Evolutionary conservation across 1,140 invertebrate species (phyloP), one percentile per base, ranked within the genome.

Genomic region (Drosophila tani): DNA sequence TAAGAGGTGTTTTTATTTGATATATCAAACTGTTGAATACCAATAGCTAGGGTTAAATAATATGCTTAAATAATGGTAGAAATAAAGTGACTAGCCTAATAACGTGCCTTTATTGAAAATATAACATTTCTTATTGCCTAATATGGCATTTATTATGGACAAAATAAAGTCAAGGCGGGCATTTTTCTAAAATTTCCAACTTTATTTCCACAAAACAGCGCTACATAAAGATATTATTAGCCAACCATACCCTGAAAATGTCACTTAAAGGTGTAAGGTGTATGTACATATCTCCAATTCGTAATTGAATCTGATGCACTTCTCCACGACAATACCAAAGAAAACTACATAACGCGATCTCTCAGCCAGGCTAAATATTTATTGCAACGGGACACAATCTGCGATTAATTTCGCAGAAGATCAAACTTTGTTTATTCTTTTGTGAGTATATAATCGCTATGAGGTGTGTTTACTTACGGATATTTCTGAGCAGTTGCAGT

Each of bases 311-410:
- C 14, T 40, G 7, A 11, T 15, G 4, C 14, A 15, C 14, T 9
- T 21, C 3, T 21, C 17, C 17, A 15, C 19, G 8, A 9, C 5
- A 56, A 24, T 40, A 56, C 19, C 8, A 1, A n/a, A 11, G 35
- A 56, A 40, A 56, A 56, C 14, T 24, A n/a, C 5, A 40, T 8
- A 55, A 55, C 53, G 40, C 19, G 53, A 55, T n/a, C 32, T 15
- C 19, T 38, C 19, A 55, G 19, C 32, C 51, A 15, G 19, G 17
- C 32, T 19, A 15, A 47, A 17, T 32, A 27, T 47, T 59, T 60
- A 29, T 50, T 60, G 24, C 8, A 59, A 49, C 8, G 15, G 4
- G 24, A 27, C 17, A 32, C 43, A 2, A 12, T 60, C 17, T 60
- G 14, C 14, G 17, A 19, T 50, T 60, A 5, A 24, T n/a, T 35